Conservation (phyloP, 2,888 invertebrate genomes). For the Antheraea assamensis region DNA sequence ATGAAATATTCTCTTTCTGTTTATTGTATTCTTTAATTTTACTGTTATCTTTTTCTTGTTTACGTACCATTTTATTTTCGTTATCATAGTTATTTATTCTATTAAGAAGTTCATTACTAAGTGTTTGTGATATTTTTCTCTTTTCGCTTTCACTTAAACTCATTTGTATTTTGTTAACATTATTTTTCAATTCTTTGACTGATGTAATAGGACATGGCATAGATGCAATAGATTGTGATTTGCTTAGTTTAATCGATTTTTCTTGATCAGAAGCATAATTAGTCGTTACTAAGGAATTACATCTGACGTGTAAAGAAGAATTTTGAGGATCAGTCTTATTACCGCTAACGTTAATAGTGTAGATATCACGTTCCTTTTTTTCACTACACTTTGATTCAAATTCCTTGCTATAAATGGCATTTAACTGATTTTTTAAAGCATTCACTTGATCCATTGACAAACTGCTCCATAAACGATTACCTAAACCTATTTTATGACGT, state of each 20-base stretch:
- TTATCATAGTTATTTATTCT: conserved; percentile 80
- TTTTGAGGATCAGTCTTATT: conserved; percentile 42
- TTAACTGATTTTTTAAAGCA: conserved; percentile 89
- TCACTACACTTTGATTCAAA: conserved; percentile 61
- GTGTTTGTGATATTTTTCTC: conserved; percentile 85
- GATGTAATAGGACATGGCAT: conserved; percentile 70
- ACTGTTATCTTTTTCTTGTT: conserved; percentile 84
- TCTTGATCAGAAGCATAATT: conserved; percentile 59
- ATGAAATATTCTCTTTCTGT: conserved; percentile 24
- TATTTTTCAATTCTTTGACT: conserved; percentile 74
- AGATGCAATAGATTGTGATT: conserved; percentile 82
- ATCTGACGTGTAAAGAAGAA: conserved; percentile 79
- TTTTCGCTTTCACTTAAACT: conserved; percentile 86
- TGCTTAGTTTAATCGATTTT: conserved; percentile 65
- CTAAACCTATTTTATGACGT: conserved; percentile 83
- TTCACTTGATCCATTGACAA: conserved; percentile 92
- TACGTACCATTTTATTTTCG: conserved; percentile 43
- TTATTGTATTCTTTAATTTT: conserved; percentile 54
- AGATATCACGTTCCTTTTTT: conserved; percentile 73
- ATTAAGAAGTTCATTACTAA: conserved; percentile 88
- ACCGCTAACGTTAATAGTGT: conserved; percentile 83
- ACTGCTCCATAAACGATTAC: conserved; percentile 91
- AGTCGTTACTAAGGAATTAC: conserved; percentile 80
- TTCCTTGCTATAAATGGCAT: conserved; percentile 89
- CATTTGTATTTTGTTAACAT: conserved; percentile 77